Evolutionary conservation across 2,797 vertebrate species (phyloP).

Genomic region (Gouania willdenowi): DNA sequence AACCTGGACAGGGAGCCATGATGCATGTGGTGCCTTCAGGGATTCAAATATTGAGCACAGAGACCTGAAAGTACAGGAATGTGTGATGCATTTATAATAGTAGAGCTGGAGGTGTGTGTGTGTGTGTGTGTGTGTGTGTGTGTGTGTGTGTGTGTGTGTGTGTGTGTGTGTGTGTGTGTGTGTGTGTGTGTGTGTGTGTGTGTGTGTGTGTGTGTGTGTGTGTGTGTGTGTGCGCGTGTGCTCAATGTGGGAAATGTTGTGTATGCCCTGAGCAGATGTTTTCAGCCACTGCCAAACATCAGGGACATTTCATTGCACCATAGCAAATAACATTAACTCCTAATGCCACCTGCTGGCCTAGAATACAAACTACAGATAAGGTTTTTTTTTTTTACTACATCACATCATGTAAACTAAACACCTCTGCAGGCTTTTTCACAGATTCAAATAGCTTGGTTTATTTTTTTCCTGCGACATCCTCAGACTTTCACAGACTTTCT

Average conservation of each 20-base stretch:
- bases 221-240: no score
- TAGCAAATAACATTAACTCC: conserved; percentile 51
- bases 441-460: no score
- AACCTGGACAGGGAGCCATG: no score
- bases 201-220: no score
- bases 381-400: conserved; percentile 3
- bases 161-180: no score
- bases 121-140: no score
- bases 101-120: no score
- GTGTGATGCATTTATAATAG: background rate
- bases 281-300: background rate
- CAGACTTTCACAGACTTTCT: no score
- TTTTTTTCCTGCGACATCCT: no score
- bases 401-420: conserved; percentile 9
- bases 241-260: background rate
- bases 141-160: no score
- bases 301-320: conserved; percentile 5
- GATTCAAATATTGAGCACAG: conserved; percentile 7
- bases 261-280: background rate
- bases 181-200: no score
- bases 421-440: background rate
- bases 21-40: conserved; percentile 3
- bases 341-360: conserved; percentile 75
- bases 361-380: conserved; percentile 36
- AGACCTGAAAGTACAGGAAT: background rate